phyloP scores from a whole-genome alignment of 2,888 invertebrate species.

The Melieria crassipennis region DNA sequence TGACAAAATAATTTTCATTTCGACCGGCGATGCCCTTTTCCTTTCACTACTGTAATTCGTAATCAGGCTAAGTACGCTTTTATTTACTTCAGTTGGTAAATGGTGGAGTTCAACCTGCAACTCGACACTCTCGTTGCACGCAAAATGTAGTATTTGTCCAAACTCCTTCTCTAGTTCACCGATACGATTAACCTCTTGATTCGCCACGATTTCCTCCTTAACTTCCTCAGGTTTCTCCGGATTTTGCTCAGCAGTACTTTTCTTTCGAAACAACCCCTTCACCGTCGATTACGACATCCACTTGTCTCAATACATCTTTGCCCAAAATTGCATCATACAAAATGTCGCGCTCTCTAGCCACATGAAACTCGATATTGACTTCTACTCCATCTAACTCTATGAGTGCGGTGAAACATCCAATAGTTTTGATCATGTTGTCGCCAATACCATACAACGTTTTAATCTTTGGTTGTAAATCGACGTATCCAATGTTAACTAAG shows the following conservation, averaged over 20 bases:
- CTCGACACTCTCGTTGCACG: not conserved
- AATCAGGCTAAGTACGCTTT: constrained; percentile 2
- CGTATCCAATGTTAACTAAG: constrained; percentile 23
- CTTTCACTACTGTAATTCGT: constrained; percentile 12
- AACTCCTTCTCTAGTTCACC: constrained; percentile 26
- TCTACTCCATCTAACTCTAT: constrained; percentile 17
- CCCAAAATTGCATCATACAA: constrained; percentile 23
- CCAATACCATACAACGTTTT: constrained; percentile 35
- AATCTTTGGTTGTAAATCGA: constrained; percentile 9
- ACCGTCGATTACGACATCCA: constrained; percentile 15
- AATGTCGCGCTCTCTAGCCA: constrained; percentile 22
- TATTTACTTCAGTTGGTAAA: not conserved
- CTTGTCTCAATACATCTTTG: constrained; percentile 28
- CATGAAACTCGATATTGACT: constrained; percentile 13
- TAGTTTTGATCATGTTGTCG: constrained; percentile 23
- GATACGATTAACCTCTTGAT: not conserved
- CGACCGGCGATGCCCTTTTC: constrained; percentile 24
- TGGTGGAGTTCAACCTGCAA: constrained; percentile 7
- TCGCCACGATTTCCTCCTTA: not conserved
- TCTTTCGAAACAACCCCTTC: constrained; percentile 28
- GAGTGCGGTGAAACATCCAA: constrained; percentile 18
- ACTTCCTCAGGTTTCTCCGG: not conserved
- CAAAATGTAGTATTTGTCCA: constrained; percentile 8
- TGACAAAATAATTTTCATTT: constrained; percentile 35
- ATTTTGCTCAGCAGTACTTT: not conserved